Evolutionary conservation across 2,797 vertebrate genomes (phyloP).

Genomic region (Propithecus perrieri): DNA sequence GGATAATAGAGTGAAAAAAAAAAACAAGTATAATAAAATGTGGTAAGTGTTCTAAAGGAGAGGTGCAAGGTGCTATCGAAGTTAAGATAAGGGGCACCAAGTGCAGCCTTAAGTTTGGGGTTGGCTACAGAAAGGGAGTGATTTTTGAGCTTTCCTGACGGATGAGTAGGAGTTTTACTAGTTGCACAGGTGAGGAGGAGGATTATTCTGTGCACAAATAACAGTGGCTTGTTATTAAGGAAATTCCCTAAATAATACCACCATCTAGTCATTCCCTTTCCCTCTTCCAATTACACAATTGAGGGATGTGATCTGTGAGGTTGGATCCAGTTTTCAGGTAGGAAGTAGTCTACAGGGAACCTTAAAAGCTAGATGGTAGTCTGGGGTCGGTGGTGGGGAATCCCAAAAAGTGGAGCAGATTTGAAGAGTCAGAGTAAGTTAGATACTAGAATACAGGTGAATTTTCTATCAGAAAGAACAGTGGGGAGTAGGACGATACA

Average conservation of each 20-base stretch:
- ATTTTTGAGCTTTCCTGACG: neutral
- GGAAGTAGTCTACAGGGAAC: neutral
- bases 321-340: neutral
- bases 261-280: neutral
- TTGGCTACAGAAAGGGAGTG: neutral
- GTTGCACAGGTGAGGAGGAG: neutral
- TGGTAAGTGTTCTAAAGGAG: neutral
- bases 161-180: neutral
- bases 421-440: constrained; percentile 23
- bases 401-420: neutral
- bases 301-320: neutral
- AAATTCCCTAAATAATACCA: neutral
- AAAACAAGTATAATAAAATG: neutral
- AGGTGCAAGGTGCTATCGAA: neutral
- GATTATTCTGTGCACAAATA: neutral
- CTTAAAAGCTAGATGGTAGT: neutral
- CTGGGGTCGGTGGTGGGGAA: neutral
- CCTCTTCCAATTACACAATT: neutral
- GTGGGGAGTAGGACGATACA: neutral
- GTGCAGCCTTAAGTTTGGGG: neutral
- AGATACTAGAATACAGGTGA: neutral
- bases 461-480: neutral
- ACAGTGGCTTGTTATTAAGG: neutral
- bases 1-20: neutral
- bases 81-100: neutral